Evolutionary conservation across 2,797 vertebrate species (phyloP).

Genomic region (Triplophysa bombifrons): DNA sequence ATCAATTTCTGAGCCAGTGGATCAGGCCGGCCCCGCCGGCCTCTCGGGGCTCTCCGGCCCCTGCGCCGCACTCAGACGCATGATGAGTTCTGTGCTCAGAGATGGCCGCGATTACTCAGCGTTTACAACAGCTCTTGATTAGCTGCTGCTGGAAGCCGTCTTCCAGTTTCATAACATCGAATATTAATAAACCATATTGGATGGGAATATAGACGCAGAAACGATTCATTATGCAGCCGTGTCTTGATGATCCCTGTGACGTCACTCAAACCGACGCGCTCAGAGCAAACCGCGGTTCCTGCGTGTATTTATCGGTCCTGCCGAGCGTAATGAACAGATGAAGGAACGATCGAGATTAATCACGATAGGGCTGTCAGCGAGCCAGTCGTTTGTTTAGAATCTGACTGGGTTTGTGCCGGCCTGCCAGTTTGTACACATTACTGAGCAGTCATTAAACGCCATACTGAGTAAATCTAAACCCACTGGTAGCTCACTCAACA

Average conservation of each 20-base stretch:
- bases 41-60: constrained; percentile 9
- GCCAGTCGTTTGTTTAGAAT: constrained; percentile 40
- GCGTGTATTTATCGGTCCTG: not conserved
- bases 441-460: constrained; percentile 41
- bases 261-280: not conserved
- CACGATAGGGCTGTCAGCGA: constrained; percentile 34
- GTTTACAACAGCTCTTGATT: constrained; percentile 37
- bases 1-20: constrained; percentile 32
- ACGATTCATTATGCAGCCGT: constrained; percentile 33
- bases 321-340: constrained; percentile 40
- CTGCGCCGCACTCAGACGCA: not conserved
- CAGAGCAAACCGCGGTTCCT: constrained; percentile 3
- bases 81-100: constrained; percentile 9
- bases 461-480: constrained; percentile 41
- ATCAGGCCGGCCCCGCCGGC: not conserved
- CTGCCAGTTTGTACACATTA: constrained; percentile 39
- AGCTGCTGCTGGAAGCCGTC: constrained; percentile 24
- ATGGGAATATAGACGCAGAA: constrained; percentile 20
- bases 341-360: constrained; percentile 32
- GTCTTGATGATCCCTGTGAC: constrained; percentile 13
- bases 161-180: constrained; percentile 36
- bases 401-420: constrained; percentile 44
- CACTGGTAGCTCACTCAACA: constrained; percentile 42
- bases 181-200: constrained; percentile 49
- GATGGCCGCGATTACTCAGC: constrained; percentile 36